Conservation (phyloP, 2,888 invertebrate genomes). For the Caprella mutica region DNA sequence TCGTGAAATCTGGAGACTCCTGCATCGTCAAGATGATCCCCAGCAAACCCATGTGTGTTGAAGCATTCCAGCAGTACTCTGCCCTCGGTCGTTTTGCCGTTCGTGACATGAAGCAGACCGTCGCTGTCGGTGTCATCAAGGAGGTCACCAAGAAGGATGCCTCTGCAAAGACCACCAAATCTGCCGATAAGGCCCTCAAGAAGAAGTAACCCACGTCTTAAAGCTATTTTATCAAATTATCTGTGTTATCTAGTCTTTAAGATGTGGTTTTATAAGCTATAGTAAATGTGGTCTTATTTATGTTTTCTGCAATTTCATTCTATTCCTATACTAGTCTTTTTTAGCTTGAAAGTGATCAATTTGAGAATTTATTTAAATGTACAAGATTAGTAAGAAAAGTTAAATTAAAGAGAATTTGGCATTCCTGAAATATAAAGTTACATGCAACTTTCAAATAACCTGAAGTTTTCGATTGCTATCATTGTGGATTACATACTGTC, state of each 20-base stretch:
- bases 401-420: too few relatives aligned
- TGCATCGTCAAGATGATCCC: constrained; percentile 89
- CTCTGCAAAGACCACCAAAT: constrained; percentile 90
- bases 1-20: constrained; percentile 93
- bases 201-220: constrained; percentile 43
- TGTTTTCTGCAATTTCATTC: too few relatives aligned
- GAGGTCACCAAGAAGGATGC: constrained; percentile 79
- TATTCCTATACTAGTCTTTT: too few relatives aligned
- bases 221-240: constrained; percentile 6
- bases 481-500: too few relatives aligned
- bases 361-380: too few relatives aligned
- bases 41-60: constrained; percentile 95
- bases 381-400: too few relatives aligned
- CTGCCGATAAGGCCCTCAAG: constrained; percentile 94
- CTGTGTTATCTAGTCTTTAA: constrained; percentile 14
- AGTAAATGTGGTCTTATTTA: constrained; percentile 5
- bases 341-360: too few relatives aligned
- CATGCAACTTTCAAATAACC: too few relatives aligned
- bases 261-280: constrained; percentile 11
- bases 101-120: constrained; percentile 98
- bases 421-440: too few relatives aligned
- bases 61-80: constrained; percentile 95
- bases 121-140: constrained; percentile 96
- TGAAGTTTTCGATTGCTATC: too few relatives aligned
- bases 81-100: constrained; percentile 97